Percentiles rank a stretch among this genome's conserved stretches.
Conservation (phyloP, 2,113 vertebrate genomes). For the Blennius ocellaris region DNA sequence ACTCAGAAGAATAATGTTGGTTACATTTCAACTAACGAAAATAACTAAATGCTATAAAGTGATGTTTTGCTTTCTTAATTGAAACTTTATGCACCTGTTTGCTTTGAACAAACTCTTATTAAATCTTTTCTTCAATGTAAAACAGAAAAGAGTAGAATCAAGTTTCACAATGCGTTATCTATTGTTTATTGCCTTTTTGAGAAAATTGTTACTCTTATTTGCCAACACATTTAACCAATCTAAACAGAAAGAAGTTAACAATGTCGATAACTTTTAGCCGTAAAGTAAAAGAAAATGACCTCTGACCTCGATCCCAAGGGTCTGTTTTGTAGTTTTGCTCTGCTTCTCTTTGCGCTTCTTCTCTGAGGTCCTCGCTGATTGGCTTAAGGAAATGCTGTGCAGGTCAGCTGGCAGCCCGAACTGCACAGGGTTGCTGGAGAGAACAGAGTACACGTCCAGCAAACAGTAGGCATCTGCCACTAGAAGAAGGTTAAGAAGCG, state of each 20-base stretch:
- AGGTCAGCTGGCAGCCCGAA: conserved; percentile 82
- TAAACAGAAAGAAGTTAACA: not conserved
- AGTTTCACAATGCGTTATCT: not conserved
- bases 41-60: too few relatives aligned
- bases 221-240: not conserved
- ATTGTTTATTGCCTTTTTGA: not conserved
- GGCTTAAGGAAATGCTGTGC: conserved; percentile 43
- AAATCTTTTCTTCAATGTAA: not conserved
- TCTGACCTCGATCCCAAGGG: conserved; percentile 60
- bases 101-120: not conserved
- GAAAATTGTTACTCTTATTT: not conserved
- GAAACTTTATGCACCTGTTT: too few relatives aligned
- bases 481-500: conserved; percentile 50
- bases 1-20: too few relatives aligned
- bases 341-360: conserved; percentile 69
- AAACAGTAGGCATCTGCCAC: conserved; percentile 89
- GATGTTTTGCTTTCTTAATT: too few relatives aligned
- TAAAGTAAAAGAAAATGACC: not conserved
- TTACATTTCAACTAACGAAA: too few relatives aligned
- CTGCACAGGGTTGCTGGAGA: conserved; percentile 75
- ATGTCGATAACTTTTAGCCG: not conserved
- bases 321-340: conserved; percentile 46
- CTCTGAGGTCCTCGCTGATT: conserved; percentile 55
- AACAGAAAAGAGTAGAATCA: not conserved
- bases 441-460: conserved; percentile 85